Percentiles rank a stretch among this genome's conserved stretches.
These are phyloP conservation scores for Epinotia demarniana DNA, from an alignment of 2,888 invertebrate genomes.

Conservation along the genomic window DNA sequence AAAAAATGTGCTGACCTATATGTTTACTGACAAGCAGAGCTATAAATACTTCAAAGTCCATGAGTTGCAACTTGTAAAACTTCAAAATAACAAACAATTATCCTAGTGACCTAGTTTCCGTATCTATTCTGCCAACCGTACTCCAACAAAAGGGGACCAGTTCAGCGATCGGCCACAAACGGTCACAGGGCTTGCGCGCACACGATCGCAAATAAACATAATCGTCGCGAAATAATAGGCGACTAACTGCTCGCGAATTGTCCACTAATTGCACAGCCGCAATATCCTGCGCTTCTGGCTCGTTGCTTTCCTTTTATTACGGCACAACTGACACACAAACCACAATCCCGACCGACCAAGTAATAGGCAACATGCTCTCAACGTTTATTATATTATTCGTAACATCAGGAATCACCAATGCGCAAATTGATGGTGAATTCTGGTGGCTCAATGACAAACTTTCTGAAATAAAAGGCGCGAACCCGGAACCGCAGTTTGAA, in stretches of 20 bases:
- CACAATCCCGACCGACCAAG: slow-evolving; percentile 26
- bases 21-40: background rate
- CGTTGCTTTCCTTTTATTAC: slow-evolving; percentile 41
- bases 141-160: slow-evolving; percentile 54
- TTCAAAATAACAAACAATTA: slow-evolving; percentile 10
- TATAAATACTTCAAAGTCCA: background rate
- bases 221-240: slow-evolving; percentile 68
- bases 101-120: slow-evolving; percentile 38
- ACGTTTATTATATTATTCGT: slow-evolving; percentile 55
- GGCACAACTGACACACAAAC: slow-evolving; percentile 50
- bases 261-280: slow-evolving; percentile 65
- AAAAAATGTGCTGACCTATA: too few species aligned
- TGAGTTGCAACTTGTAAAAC: background rate
- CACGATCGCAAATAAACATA: slow-evolving; percentile 61
- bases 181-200: slow-evolving; percentile 61
- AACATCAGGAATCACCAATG: slow-evolving; percentile 54
- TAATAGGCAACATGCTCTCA: slow-evolving; percentile 52
- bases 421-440: slow-evolving; percentile 74
- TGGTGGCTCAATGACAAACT: slow-evolving; percentile 76
- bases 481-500: slow-evolving; percentile 62
- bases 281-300: slow-evolving; percentile 70
- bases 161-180: slow-evolving; percentile 59
- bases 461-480: slow-evolving; percentile 56
- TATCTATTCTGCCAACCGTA: slow-evolving; percentile 47
- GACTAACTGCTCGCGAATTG: slow-evolving; percentile 58